Evolutionary conservation across 2,113 vertebrate species (phyloP).

Genomic region (Hypocryptadius cinnamomeus): DNA sequence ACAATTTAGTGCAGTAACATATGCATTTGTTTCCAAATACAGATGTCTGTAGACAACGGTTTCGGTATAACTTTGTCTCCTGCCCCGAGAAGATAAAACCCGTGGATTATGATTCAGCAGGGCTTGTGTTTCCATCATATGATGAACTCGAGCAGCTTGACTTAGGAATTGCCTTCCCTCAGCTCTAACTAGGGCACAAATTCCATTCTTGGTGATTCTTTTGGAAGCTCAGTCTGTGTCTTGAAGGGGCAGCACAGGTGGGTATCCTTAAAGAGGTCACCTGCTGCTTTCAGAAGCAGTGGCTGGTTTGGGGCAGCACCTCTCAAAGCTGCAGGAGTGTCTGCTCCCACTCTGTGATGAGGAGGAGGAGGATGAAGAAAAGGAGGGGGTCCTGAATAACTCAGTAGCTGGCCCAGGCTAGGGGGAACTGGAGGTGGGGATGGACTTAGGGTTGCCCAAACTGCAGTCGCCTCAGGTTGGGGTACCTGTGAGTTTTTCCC

Average conservation of each 20-base stretch:
- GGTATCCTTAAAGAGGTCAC: neutral
- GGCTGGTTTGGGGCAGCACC: neutral
- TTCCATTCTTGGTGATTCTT: neutral
- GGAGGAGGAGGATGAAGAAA: neutral
- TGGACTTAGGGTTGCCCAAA: neutral
- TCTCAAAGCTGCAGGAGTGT: neutral
- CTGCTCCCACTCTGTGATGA: neutral
- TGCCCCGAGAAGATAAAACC: neutral
- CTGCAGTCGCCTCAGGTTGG: neutral
- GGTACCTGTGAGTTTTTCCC: accelerated
- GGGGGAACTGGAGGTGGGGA: neutral
- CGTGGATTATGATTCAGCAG: neutral
- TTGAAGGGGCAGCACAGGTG: neutral
- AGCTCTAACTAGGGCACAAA: neutral
- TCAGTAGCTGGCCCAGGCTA: neutral
- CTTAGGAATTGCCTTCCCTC: neutral
- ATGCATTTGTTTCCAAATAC: constrained; percentile 34
- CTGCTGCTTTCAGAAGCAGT: neutral
- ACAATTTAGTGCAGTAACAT: constrained; percentile 7
- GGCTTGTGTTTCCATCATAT: neutral
- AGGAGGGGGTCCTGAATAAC: neutral
- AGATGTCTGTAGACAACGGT: neutral
- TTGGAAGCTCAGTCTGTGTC: neutral
- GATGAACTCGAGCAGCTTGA: neutral
- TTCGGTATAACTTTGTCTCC: neutral